phyloP scores from a whole-genome alignment of 1,140 invertebrate species.

The Drosophila nebulosa region DNA sequence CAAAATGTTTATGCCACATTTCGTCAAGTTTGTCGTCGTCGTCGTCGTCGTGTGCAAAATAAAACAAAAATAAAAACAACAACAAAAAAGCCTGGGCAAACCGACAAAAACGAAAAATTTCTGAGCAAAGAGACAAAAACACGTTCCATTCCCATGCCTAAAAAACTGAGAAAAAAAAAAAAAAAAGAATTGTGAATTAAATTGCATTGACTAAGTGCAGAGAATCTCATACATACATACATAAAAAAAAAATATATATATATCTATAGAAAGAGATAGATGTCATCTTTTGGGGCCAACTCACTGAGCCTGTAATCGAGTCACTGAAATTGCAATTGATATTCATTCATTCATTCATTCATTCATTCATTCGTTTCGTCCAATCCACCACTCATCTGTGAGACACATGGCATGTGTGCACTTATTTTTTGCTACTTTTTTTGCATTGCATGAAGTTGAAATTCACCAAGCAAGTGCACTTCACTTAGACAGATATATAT shows the following conservation, averaged over 20 bases:
- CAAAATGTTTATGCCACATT: slow-evolving; percentile 9
- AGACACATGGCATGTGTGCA: neutral
- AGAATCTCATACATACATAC: neutral
- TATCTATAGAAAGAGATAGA: neutral
- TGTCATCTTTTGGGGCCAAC: neutral
- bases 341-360: neutral
- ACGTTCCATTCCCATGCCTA: neutral
- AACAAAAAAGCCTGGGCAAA: neutral
- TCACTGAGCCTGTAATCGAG: neutral
- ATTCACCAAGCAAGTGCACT: neutral
- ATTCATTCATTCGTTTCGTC: no score
- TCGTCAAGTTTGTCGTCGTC: no score
- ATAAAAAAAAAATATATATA: no score
- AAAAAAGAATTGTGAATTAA: slow-evolving; percentile 4
- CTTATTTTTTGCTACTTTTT: neutral
- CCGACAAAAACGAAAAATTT: neutral
- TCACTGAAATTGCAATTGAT: slow-evolving; percentile 10
- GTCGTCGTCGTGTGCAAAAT: slow-evolving; percentile 4
- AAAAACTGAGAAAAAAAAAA: neutral
- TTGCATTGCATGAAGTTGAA: neutral
- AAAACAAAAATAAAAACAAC: neutral
- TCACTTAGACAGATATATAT: neutral
- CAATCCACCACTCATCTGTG: neutral
- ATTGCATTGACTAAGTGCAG: slow-evolving; percentile 13
- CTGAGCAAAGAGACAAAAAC: neutral